Evolutionary conservation across 2,113 vertebrate species (phyloP).

Genomic region (Ifrita kowaldi): DNA sequence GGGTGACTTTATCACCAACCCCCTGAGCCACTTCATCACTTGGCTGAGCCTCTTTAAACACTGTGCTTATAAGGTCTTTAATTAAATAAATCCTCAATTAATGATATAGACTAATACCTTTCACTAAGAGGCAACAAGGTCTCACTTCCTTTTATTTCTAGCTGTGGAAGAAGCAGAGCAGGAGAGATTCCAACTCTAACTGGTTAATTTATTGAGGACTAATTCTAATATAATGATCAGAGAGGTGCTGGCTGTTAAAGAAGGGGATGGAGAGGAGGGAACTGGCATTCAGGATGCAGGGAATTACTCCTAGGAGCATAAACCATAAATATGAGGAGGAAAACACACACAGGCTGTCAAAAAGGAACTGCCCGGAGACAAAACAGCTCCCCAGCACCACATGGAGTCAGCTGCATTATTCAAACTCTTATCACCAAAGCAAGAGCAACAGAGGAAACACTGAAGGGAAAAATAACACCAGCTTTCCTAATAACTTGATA

Average conservation of each 20-base stretch:
- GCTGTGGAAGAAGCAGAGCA: not conserved
- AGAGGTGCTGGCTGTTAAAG: not conserved
- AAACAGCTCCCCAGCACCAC: not conserved
- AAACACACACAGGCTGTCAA: not conserved
- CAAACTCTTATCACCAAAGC: conserved; percentile 5
- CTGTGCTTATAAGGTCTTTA: not conserved
- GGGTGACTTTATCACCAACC: not conserved
- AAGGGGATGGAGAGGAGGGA: not conserved
- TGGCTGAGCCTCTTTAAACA: not conserved
- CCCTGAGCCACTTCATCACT: not conserved
- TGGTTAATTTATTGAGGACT: not conserved
- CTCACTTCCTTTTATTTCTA: not conserved
- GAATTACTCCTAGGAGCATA: not conserved
- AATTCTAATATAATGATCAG: not conserved
- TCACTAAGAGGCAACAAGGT: not conserved
- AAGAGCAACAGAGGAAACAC: not conserved
- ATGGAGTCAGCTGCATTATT: not conserved
- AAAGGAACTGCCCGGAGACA: conserved; percentile 32
- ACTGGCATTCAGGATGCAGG: not conserved
- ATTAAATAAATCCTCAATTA: not conserved
- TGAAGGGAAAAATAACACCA: not conserved
- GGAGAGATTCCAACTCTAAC: not conserved
- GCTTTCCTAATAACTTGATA: not conserved
- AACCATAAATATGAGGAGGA: not conserved
- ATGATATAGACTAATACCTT: not conserved